Percentiles rank a stretch among this genome's conserved stretches.
Conservation (phyloP, 2,797 vertebrate genomes). For the Halcyon leucocephala region DNA sequence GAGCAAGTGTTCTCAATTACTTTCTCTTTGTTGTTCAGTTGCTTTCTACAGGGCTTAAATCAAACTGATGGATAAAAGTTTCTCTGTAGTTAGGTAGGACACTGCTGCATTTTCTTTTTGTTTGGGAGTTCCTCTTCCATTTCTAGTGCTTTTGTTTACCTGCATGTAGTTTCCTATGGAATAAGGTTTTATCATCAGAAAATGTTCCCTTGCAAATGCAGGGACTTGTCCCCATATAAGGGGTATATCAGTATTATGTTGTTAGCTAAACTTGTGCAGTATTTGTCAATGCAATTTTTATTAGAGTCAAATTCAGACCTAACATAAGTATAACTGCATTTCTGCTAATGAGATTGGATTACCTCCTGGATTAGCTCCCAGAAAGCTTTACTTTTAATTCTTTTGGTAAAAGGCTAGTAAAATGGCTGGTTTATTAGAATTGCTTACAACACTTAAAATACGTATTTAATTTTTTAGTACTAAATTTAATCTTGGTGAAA, state of each 20-base stretch:
- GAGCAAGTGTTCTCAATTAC: not conserved
- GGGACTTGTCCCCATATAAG: not conserved
- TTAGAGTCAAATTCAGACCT: slow-evolving; percentile 22
- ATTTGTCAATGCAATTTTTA: slow-evolving; percentile 39
- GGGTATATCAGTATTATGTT: not conserved
- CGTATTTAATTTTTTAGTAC: slow-evolving; percentile 7
- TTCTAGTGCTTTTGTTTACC: not conserved
- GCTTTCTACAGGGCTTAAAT: not conserved
- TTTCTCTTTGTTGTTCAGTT: not conserved
- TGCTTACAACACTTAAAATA: slow-evolving; percentile 18
- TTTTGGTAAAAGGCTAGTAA: slow-evolving; percentile 40
- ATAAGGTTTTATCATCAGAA: not conserved
- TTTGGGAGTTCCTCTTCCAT: not conserved
- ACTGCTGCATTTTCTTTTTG: not conserved
- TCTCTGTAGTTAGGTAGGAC: not conserved
- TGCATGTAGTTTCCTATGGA: not conserved
- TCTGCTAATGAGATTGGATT: slow-evolving; percentile 54
- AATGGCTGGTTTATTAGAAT: not conserved
- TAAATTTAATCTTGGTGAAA: slow-evolving; percentile 16
- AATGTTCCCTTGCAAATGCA: not conserved
- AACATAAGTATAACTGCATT: slow-evolving; percentile 31
- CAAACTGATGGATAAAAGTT: not conserved
- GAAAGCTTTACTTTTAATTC: slow-evolving; percentile 48
- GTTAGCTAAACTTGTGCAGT: not conserved
- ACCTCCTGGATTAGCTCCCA: slow-evolving; percentile 40